Conservation (phyloP, 2,888 invertebrate genomes). For the Zonitis immaculata region DNA sequence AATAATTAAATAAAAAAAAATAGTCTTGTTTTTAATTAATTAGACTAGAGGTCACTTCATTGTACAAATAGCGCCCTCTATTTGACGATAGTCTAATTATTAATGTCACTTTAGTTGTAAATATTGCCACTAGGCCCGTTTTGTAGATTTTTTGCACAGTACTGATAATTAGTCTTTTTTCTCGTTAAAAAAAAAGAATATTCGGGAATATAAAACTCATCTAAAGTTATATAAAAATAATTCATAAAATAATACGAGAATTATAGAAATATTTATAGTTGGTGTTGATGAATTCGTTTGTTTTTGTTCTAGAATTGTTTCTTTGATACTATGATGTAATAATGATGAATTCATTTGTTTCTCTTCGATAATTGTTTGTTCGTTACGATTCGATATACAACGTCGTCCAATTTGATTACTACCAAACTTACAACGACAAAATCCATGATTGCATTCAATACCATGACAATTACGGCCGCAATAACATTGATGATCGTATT, state of each 20-base stretch:
- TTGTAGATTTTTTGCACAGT: background rate
- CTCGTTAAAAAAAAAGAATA: background rate
- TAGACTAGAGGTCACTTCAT: background rate
- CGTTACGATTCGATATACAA: slow-evolving; percentile 15
- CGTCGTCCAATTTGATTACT: slow-evolving; percentile 32
- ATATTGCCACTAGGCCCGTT: background rate
- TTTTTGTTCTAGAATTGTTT: background rate
- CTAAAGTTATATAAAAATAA: background rate
- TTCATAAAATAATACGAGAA: background rate
- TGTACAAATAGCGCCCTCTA: too few relatives aligned
- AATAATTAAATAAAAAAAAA: too few relatives aligned
- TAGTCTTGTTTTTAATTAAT: too few relatives aligned
- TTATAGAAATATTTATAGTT: background rate
- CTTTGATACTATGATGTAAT: too few relatives aligned
- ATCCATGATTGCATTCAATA: slow-evolving; percentile 36
- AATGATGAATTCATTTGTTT: too few relatives aligned
- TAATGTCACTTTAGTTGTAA: too few relatives aligned
- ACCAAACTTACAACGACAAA: slow-evolving; percentile 36
- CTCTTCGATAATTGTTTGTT: too few relatives aligned
- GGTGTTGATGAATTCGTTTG: background rate
- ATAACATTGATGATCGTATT: slow-evolving; percentile 38
- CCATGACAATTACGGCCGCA: slow-evolving; percentile 39
- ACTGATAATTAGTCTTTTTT: background rate
- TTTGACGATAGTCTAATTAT: background rate
- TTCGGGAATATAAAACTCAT: background rate